These are phyloP conservation scores for Malthinus seriepunctatus DNA, from an alignment of 2,888 invertebrate genomes.

Conservation along the genomic window DNA sequence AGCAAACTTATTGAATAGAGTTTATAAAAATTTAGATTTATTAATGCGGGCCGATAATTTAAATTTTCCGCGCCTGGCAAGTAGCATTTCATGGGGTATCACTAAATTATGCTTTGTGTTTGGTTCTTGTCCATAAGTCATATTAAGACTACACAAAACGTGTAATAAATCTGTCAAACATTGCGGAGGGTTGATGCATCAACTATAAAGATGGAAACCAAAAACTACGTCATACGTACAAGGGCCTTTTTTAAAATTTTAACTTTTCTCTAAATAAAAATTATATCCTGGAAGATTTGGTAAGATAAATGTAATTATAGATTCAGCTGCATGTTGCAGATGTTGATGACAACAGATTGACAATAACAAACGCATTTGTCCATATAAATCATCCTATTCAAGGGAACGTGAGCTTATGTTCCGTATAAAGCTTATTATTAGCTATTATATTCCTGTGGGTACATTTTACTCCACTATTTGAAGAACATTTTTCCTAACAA, in stretches of 20 bases:
- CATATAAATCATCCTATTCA: constrained; percentile 42
- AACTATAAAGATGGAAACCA: constrained; percentile 26
- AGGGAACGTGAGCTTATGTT: constrained; percentile 33
- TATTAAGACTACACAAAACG: constrained; percentile 58
- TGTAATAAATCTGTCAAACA: constrained; percentile 57
- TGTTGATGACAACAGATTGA: constrained; percentile 37
- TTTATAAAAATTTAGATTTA: constrained; percentile 29
- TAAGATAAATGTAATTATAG: constrained; percentile 17
- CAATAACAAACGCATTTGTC: constrained; percentile 39
- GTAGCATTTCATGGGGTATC: constrained; percentile 29
- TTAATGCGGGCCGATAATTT: constrained; percentile 27
- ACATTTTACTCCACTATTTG: constrained; percentile 18
- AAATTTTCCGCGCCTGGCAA: constrained; percentile 29
- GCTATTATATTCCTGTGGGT: constrained; percentile 20
- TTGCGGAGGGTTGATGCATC: constrained; percentile 46
- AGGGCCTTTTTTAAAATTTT: constrained; percentile 1
- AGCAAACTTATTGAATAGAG: constrained; percentile 37
- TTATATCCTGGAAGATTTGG: neutral
- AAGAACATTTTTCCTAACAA: constrained; percentile 2
- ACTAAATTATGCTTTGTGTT: constrained; percentile 40
- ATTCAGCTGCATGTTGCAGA: constrained; percentile 34
- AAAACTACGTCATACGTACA: neutral
- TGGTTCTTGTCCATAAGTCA: constrained; percentile 56
- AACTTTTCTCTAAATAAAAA: neutral
- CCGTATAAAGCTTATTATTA: constrained; percentile 23